Evolutionary conservation across 2,888 invertebrate species (phyloP), one percentile per base, ranked within the genome.

Genomic region (Cataglyphis albicans): DNA sequence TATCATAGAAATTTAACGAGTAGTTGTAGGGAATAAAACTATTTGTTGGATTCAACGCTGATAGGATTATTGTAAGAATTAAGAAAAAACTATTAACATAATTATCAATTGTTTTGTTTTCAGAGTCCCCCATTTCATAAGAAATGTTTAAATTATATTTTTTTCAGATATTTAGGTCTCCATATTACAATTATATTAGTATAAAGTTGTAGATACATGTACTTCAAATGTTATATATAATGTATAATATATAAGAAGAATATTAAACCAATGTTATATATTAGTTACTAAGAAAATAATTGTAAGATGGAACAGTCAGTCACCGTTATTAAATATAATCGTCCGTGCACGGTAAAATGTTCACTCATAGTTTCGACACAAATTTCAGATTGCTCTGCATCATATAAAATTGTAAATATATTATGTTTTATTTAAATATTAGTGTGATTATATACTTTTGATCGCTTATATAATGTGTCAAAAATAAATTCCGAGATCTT

Each of bases 291-390:
- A 78, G 67, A 4, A 65, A 38, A 25, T 78, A 78, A 78, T 70
- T 55, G 6, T 70, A 57, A 67, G 65, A 38, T 38, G 25, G 41
- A 57, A 70, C 32, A 70, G 25, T 70, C 70, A 21, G 38, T 70
- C 70, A 21, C 35, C 65, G 65, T 68, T 76, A 38, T 76, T 76
- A 41, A 76, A 55, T 76, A 12, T 76, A 76, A 68, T 78, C 52
- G 38, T 67, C 68, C 38, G 25, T 32, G 78, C 78, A 78, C 70
- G 78, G 78, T 78, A 70, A 70, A 70, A 78, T 70, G 78, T 78
- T 78, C 78, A 57, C 78, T 78, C 72, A 70, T 78, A 78, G 72
- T 70, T 78, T 70, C 44, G 55, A 76, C 52, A 78, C 70, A 32
- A 21, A 70, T 38, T 78, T 78, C 41, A 57, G 21, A 70, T 70